A percentile compares a stretch with the other conserved stretches of the same genome.
Conservation (phyloP, 2,888 invertebrate species). For the Hololepta plana region DNA sequence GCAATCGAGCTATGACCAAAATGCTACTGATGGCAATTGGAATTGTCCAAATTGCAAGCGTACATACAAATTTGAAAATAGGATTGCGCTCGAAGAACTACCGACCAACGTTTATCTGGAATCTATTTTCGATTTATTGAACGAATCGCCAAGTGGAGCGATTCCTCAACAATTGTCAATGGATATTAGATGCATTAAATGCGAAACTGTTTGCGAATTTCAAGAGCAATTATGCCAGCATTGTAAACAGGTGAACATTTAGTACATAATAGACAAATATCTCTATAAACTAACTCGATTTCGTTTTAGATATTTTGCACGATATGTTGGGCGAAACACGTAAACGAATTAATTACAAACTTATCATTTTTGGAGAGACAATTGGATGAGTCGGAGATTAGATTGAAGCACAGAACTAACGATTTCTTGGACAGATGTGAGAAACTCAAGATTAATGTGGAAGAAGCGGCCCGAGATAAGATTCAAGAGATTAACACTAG, state of each 20-base stretch:
- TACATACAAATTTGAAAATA: constrained; percentile 23
- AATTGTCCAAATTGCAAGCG: background rate
- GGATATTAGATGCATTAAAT: constrained; percentile 21
- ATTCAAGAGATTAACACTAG: constrained; percentile 30
- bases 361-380: constrained; percentile 35
- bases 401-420: constrained; percentile 35
- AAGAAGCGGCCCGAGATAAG: constrained; percentile 31
- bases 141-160: constrained; percentile 3
- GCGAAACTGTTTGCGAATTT: constrained; percentile 19
- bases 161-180: constrained; percentile 1
- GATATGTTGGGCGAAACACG: constrained; percentile 40
- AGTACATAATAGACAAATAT: background rate
- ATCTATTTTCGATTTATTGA: constrained; percentile 31
- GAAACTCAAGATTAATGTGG: constrained; percentile 33
- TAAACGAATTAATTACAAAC: constrained; percentile 38
- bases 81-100: constrained; percentile 33
- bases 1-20: constrained; percentile 25
- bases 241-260: constrained; percentile 35
- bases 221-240: constrained; percentile 31
- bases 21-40: too few species aligned
- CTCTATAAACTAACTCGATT: constrained; percentile 1
- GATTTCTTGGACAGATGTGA: constrained; percentile 38
- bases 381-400: constrained; percentile 31
- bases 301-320: constrained; percentile 36
- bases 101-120: constrained; percentile 52